Evolutionary conservation across 1,140 invertebrate genomes (phyloP).

Genomic region (Drosophila rhopaloa): DNA sequence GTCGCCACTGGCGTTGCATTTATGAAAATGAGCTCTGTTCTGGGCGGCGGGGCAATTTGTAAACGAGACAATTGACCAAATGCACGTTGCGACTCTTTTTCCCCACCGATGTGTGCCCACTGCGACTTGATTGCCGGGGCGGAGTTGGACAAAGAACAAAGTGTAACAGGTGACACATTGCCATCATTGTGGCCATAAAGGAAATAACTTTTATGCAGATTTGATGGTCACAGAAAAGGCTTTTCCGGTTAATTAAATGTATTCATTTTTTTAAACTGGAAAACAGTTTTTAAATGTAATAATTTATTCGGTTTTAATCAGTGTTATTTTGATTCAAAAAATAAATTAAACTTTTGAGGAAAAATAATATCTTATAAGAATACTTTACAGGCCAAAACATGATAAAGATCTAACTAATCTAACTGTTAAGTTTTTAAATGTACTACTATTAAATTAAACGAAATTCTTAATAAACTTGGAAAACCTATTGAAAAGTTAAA

Average conservation of each 20-base stretch:
- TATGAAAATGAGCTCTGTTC: constrained; percentile 76
- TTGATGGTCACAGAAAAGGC: background rate
- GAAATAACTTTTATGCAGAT: background rate
- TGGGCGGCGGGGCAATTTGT: constrained; percentile 61
- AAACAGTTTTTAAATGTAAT: no score
- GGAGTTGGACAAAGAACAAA: constrained; percentile 17
- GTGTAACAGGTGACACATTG: constrained; percentile 30
- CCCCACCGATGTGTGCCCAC: constrained; percentile 14
- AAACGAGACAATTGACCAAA: constrained; percentile 80
- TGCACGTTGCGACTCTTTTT: constrained; percentile 29
- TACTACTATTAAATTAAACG: no score
- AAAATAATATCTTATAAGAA: no score
- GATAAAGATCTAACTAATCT: no score
- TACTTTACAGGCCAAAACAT: no score
- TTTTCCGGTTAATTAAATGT: no score
- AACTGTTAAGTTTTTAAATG: no score
- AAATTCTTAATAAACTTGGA: no score
- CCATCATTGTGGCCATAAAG: constrained; percentile 20
- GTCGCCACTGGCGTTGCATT: constrained; percentile 55
- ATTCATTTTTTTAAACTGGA: no score
- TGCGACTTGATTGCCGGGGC: constrained; percentile 52
- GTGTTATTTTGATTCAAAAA: no score
- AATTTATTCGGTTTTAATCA: no score
- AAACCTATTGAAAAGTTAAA: background rate
- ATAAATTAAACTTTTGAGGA: no score